Base-by-base conservation (phyloP, 2,888 invertebrate genomes). In the Lasioglossum calceatum region DNA sequence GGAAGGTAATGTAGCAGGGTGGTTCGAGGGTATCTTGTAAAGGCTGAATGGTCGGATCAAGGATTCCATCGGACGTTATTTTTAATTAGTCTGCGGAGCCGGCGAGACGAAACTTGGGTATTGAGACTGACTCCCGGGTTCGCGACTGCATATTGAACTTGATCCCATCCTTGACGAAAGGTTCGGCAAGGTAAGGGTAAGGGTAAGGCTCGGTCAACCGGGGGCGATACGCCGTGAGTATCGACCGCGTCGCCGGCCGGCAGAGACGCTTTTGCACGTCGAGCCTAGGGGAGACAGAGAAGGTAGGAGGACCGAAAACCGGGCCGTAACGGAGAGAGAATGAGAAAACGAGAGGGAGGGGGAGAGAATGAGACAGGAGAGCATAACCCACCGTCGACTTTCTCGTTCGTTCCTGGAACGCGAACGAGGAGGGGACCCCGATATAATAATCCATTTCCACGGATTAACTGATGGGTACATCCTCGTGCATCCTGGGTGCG, bases 141-240 rank as follows among this genome's bases (percentile, higher is more conserved):
- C 39, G 12, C 70, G 70, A 70, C 36, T 70, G 36, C 39, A 39
- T 70, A 70, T 70, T 70, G 70, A 70, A 70, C 70, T 70, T 70
- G 70, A 70, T 70, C 39, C 36, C 70, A 70, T 36, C 23, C 19
- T 23, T n/a, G 36, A 8, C 79, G 82, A 71, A 89, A 89, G 89
- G 80, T 89, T 90, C 73, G 71, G 84, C 82, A 86, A 90, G 86
- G 87, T 89, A 87, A 87, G 87, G 89, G 90, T 89, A 86, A 89
- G 87, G 89, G 90, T 89, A 86, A 89, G 90, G 92, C 86, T 90
- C 90, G 92, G 92, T 91, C 90, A 90, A 81, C 89, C 87, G 86
- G 85, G 91, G 85, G 89, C 86, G 91, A 89, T 90, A 89, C 87
- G 88, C 90, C 82, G 76, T 76, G 90, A 87, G 88, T 92, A 92